A percentile compares a stretch with the other conserved stretches of the same genome.
Conservation (phyloP, 2,797 vertebrate genomes). For the Hydrocynus forskahlii region DNA sequence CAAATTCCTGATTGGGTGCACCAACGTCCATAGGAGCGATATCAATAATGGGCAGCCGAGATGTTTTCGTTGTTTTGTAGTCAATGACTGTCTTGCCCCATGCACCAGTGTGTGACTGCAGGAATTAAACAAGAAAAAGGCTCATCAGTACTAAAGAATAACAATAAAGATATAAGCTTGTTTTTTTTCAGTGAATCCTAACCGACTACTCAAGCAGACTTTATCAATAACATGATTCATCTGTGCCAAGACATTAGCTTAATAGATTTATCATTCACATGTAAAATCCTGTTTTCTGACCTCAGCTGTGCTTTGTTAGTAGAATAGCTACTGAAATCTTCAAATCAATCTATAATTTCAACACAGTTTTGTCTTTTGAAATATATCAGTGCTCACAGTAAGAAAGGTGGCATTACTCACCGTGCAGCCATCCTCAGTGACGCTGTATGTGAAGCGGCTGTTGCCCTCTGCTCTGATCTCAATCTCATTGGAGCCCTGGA, state of each 20-base stretch:
- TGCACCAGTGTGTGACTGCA: constrained; percentile 83
- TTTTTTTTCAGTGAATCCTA: not conserved
- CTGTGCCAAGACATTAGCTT: not conserved
- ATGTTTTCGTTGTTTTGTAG: constrained; percentile 89
- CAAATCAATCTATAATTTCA: not conserved
- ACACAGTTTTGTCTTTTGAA: not conserved
- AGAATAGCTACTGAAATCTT: not conserved
- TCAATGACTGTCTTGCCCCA: constrained; percentile 90
- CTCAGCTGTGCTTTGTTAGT: not conserved
- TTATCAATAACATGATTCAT: not conserved
- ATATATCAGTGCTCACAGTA: not conserved
- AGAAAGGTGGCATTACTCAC: constrained; percentile 67
- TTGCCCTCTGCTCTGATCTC: constrained; percentile 90
- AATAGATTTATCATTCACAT: not conserved
- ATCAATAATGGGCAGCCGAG: constrained; percentile 87
- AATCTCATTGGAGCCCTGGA: constrained; percentile 90
- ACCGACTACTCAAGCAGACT: not conserved
- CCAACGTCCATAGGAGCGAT: constrained; percentile 90
- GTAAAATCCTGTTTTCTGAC: not conserved
- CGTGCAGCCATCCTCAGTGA: constrained; percentile 85
- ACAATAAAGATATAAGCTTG: too few species aligned
- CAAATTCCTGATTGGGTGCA: constrained; percentile 87
- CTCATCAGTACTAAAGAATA: constrained; percentile 15
- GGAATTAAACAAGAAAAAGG: constrained; percentile 24
- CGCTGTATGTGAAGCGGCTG: constrained; percentile 87